Base-by-base conservation (phyloP, 2,113 vertebrate species). In the Charina bottae region DNA sequence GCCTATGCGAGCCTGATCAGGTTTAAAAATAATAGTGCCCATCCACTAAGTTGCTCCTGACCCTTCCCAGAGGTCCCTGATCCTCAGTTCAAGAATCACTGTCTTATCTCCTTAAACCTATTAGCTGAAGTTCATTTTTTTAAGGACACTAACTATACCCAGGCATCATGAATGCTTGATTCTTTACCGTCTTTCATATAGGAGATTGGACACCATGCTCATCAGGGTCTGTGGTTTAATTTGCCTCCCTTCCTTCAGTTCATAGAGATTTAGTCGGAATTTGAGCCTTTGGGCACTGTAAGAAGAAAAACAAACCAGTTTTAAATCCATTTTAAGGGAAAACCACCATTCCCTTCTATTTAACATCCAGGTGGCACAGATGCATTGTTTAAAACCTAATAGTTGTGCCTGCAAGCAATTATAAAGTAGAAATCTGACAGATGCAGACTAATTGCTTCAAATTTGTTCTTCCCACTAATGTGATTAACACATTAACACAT, bases 201-300 rank as follows among this genome's bases (percentile, higher is more conserved):
- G 92, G 87, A 99, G 97, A 94, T 99, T 99, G 94, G 99, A 99
- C 94, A 99, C 99, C 99, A 99, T 99, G 96, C 99, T 99, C 99
- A 99, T 99, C 85, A 99, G 99, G 1, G 99, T 99, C 93, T 99
- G 98, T 0, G 99, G 99, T 58, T 99, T 99, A 97, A 99, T 99
- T 96, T 99, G 99, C 93, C 99, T 98, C 0, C 99, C 99, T 89
- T 99, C 99, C 96, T 99, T 99, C 96, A 99, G 97, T 95, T 99
- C 99, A 0, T 99, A 99, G 49, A 99, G 97, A 90, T 99, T 99
- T 90, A 99, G 97, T 92, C 99, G 96, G 97, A 99, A 99, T 96
- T 99, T 99, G 85, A 99, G 97, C 10, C 99, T 98, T 97, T 99
- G 99, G n/a, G 99, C 97, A 55, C 99, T 99, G 92, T 0, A 93